These are phyloP conservation scores for Oscheius sp. DNA, from an alignment of 1,140 invertebrate genomes.

Conservation along the genomic window DNA sequence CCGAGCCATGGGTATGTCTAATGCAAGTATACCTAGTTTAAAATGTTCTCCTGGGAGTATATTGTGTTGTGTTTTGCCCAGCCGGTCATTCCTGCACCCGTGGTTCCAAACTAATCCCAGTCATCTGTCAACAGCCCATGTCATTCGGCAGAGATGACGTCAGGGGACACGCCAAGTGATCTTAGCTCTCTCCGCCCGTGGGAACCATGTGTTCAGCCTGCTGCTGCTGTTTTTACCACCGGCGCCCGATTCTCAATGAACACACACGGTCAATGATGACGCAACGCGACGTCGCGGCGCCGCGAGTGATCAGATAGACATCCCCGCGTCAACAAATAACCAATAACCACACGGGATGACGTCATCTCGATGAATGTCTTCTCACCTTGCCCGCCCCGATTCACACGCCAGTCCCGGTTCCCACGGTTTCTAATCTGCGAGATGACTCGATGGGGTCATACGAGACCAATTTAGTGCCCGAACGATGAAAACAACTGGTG, in stretches of 20 bases:
- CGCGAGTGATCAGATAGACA: neutral
- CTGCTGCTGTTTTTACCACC: neutral
- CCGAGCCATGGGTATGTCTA: too few species aligned
- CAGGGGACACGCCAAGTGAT: neutral
- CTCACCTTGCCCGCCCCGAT: neutral
- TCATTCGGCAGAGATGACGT: too few species aligned
- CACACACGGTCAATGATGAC: neutral
- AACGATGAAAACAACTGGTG: too few species aligned
- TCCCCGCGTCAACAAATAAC: conserved; percentile 11
- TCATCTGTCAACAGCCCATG: too few species aligned
- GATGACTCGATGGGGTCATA: neutral
- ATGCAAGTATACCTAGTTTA: too few species aligned
- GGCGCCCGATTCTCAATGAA: neutral
- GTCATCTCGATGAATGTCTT: conserved; percentile 12
- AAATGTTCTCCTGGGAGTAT: too few species aligned
- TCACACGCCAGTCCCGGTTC: neutral
- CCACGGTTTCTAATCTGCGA: neutral
- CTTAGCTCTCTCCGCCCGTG: neutral
- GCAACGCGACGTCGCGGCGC: too few species aligned
- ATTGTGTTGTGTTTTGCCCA: too few species aligned
- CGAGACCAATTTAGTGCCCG: too few species aligned
- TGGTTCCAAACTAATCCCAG: too few species aligned
- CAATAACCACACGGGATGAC: conserved; percentile 4
- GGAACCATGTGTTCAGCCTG: neutral
- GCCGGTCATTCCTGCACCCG: too few species aligned